These are phyloP conservation scores for Noctua janthe DNA, from an alignment of 2,888 invertebrate genomes.

Conservation along the genomic window DNA sequence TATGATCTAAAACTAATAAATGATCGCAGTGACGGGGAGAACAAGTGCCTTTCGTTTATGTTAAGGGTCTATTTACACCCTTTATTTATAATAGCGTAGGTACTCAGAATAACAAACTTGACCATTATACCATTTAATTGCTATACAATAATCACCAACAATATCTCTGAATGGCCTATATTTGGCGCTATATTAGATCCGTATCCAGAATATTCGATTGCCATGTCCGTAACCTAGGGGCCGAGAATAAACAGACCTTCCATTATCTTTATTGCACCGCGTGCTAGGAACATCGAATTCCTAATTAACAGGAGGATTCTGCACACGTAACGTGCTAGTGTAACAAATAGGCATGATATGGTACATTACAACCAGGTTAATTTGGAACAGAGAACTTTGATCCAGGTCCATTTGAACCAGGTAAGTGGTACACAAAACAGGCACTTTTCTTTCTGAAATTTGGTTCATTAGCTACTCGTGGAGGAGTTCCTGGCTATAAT, in stretches of 20 bases:
- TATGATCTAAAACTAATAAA: too few relatives aligned
- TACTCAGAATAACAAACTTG: background rate
- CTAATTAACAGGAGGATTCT: conserved; percentile 72
- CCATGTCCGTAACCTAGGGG: conserved; percentile 16
- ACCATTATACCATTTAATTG: conserved; percentile 21
- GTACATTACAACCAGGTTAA: background rate
- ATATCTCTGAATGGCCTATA: conserved; percentile 17
- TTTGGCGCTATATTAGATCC: conserved; percentile 38
- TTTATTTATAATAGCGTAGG: background rate
- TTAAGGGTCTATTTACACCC: too few relatives aligned
- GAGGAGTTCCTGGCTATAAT: background rate
- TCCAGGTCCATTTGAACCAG: background rate
- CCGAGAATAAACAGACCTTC: conserved; percentile 57
- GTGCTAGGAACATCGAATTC: conserved; percentile 68
- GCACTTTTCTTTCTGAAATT: background rate
- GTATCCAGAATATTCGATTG: conserved; percentile 47
- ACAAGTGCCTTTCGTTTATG: too few relatives aligned
- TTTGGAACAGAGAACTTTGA: background rate
- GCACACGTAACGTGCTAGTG: conserved; percentile 59
- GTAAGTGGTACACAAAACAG: background rate
- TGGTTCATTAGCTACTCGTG: background rate
- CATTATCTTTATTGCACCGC: conserved; percentile 72
- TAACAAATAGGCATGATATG: background rate
- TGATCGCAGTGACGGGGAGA: too few relatives aligned
- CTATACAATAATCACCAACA: conserved; percentile 25